phyloP scores from a whole-genome alignment of 2,797 vertebrate genomes.

The Cichlasoma orientale region DNA sequence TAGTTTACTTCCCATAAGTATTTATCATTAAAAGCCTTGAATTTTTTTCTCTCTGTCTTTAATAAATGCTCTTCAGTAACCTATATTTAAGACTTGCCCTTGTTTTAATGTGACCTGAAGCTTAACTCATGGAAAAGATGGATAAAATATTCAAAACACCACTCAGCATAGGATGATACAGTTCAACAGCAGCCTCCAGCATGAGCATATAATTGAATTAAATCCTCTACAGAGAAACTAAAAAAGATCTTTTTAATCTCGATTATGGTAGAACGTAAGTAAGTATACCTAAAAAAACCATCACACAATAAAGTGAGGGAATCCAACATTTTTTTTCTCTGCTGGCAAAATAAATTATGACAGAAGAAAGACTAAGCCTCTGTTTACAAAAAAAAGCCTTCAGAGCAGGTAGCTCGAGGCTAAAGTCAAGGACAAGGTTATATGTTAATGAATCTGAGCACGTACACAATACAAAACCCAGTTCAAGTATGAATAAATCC shows the following conservation, averaged over 20 bases:
- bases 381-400: conserved; percentile 33
- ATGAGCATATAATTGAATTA: neutral
- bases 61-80: neutral
- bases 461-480: neutral
- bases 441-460: conserved; percentile 54
- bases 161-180: neutral
- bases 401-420: conserved; percentile 29
- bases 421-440: conserved; percentile 61
- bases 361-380: conserved; percentile 7
- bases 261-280: neutral
- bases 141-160: neutral
- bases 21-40: neutral
- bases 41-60: neutral
- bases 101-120: neutral
- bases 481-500: conserved; percentile 13
- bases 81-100: neutral
- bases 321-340: neutral
- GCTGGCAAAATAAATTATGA: conserved; percentile 9
- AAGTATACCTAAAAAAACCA: neutral
- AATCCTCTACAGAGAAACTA: neutral
- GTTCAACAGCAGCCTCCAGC: neutral
- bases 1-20: too few relatives aligned
- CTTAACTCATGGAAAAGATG: neutral
- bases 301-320: neutral
- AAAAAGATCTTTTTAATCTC: neutral